Conservation (phyloP, 2,888 invertebrate species). For the Hypena proboscidalis region DNA sequence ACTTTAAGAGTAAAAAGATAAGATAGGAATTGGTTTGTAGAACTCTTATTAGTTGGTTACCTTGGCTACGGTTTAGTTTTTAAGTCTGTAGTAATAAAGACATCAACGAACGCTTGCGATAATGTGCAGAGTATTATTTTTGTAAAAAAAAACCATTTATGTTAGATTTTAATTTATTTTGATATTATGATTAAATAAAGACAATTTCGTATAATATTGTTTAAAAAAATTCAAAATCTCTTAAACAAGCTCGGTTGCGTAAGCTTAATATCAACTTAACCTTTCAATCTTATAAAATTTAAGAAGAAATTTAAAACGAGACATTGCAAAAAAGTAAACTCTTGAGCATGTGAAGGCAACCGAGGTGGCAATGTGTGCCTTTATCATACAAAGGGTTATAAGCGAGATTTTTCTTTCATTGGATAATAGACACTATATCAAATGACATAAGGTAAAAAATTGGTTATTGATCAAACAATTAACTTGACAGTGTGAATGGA, state of each 20-base stretch:
- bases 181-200: no score
- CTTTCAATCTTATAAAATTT: constrained; percentile 10
- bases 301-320: constrained; percentile 61
- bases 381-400: constrained; percentile 38
- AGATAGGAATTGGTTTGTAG: constrained; percentile 3
- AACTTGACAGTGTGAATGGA: constrained; percentile 74
- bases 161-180: no score
- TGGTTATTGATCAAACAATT: constrained; percentile 32
- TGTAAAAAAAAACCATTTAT: constrained; percentile 1
- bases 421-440: constrained; percentile 13
- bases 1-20: rapidly evolving
- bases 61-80: constrained; percentile 22
- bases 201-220: no score
- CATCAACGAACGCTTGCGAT: constrained; percentile 25
- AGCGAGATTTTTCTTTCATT: constrained; percentile 28
- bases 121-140: no score
- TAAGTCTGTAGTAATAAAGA: constrained; percentile 26
- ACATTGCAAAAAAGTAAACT: constrained; percentile 74
- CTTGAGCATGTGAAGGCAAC: constrained; percentile 80
- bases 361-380: constrained; percentile 67
- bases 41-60: constrained; percentile 7
- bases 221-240: no score
- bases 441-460: constrained; percentile 33
- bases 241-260: no score
- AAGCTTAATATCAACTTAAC: constrained; percentile 1